Base-by-base conservation (phyloP, 2,113 vertebrate species). In the Progne subis region DNA sequence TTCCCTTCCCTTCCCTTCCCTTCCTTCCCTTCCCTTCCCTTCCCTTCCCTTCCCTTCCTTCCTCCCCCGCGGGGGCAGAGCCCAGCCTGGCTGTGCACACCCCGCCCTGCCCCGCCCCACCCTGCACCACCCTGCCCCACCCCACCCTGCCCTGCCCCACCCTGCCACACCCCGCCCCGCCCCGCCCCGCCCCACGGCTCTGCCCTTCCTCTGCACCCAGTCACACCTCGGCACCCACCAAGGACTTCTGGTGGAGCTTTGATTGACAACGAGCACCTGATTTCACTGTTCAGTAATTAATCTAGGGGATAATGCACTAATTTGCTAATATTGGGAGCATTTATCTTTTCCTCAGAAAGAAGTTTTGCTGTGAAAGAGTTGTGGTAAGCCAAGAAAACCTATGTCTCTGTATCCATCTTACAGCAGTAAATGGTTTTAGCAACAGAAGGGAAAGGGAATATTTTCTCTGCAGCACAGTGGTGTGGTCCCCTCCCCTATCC, bases 261-360 rank as follows among this genome's bases (percentile, higher is more conserved):
- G 92, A 92, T 92, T 92, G 87, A 90, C 92, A 93, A 92, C 2
- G 15, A 96, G 67, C 34, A 63, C 67, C 60, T 55, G 72, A 86
- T 87, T 89, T 70, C 70, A 43, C 80, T 67, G 63, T 37, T 86
- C 82, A 94, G 92, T 93, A 92, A 97, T 97, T 97, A 96, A 95
- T 87, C 93, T 64, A 41, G 28, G 56, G 31, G 67, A 88, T 68
- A 92, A 89, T 39, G 63, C 69, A 79, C 64, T 67, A 19, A 79
- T 96, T 84, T 71, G 43, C 52, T 52, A 68, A 2, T 81, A 63
- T 60, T n/a, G 13, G 19, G 31, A 71, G 60, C 41, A 74, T 88
- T 91, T 87, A 24, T 89, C 69, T 94, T 91, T 46, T 84, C 53
- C 53, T 72, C 70, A 84, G 37, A 92, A 85, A 83, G 32, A 63